Evolutionary conservation across 53 echinoderm and acorn worm species (phyloP).

Genomic region (Temnopleurus reevesii): DNA sequence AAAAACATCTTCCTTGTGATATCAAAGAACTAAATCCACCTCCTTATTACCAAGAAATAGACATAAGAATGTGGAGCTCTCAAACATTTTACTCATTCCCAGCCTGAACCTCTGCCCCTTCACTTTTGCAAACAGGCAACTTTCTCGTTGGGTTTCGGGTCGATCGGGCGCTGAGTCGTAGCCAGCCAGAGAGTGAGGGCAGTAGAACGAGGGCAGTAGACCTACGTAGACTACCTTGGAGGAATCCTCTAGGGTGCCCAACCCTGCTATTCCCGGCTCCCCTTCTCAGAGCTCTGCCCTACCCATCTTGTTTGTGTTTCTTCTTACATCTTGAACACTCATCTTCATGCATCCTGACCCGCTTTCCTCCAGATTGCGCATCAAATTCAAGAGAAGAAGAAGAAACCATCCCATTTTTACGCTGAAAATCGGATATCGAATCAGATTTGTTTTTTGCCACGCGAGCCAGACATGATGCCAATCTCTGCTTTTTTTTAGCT

Average conservation of each 20-base stretch:
- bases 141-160: too few species aligned
- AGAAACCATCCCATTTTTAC: slow-evolving; percentile 7
- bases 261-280: slow-evolving; percentile 45
- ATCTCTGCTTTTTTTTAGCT: background rate
- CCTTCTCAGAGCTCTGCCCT: background rate
- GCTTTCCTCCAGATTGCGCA: background rate
- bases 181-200: background rate
- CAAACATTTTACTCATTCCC: too few species aligned
- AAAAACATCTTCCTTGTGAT: too few species aligned
- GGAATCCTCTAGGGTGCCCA: slow-evolving; percentile 37
- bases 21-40: too few species aligned
- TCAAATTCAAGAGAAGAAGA: background rate
- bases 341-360: slow-evolving; percentile 40
- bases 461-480: background rate
- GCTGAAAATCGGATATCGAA: slow-evolving; percentile 34
- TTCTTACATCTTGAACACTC: slow-evolving; percentile 49
- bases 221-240: slow-evolving; percentile 5
- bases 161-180: too few species aligned
- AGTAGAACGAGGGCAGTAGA: too few species aligned
- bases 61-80: too few species aligned
- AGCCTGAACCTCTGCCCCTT: too few species aligned
- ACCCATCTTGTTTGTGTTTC: slow-evolving; percentile 47
- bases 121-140: too few species aligned
- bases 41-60: too few species aligned
- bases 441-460: background rate